Percentiles rank a stretch among this genome's conserved stretches.
These are phyloP conservation scores for Glossophaga mutica DNA, from an alignment of 2,797 vertebrate species.

Conservation along the genomic window DNA sequence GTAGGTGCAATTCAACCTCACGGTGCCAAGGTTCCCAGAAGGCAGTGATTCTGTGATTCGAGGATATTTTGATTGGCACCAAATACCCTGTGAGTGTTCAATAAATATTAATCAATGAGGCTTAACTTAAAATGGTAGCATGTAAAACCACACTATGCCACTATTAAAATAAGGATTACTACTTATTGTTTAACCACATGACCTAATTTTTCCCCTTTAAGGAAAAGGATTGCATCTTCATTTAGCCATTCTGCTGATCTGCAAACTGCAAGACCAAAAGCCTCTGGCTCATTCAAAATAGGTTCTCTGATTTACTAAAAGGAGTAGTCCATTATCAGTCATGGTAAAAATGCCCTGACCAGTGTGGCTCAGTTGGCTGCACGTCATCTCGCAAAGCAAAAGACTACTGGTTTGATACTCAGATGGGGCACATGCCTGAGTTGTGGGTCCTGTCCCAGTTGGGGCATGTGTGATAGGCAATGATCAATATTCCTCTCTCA, in stretches of 20 bases:
- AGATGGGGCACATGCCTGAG: too few relatives aligned
- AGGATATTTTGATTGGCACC: background rate
- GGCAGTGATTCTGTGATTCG: background rate
- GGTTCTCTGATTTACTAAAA: slow-evolving; percentile 11
- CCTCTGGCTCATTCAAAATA: background rate
- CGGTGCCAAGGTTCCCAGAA: background rate
- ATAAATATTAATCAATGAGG: background rate
- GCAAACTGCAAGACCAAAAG: slow-evolving; percentile 5
- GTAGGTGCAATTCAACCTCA: background rate
- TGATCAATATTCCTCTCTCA: background rate
- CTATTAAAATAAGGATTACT: background rate
- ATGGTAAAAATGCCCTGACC: background rate
- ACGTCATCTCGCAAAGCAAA: background rate
- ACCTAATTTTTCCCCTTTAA: slow-evolving; percentile 10
- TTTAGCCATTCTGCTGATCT: background rate
- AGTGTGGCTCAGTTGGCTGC: background rate
- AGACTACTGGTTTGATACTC: background rate
- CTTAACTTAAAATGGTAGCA: background rate
- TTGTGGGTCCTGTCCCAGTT: background rate
- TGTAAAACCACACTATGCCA: background rate
- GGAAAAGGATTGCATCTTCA: background rate
- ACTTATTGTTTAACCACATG: background rate
- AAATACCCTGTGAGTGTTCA: background rate
- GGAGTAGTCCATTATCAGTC: background rate
- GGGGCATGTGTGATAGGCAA: background rate